phyloP scores from a whole-genome alignment of 2,797 vertebrate genomes.

The Phataginus tricuspis region DNA sequence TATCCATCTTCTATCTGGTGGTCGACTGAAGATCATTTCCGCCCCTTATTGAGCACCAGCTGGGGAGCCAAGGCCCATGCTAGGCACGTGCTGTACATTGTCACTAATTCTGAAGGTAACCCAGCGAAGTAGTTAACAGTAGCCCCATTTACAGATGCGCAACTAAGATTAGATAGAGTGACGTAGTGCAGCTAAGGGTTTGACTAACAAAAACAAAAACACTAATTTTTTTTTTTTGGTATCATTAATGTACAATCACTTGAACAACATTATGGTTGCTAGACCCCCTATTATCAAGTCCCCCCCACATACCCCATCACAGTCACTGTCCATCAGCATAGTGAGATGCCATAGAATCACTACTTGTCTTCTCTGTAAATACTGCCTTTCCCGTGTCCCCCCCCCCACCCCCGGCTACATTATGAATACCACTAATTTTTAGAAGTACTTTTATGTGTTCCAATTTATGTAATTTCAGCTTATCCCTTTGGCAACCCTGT shows the following conservation, averaged over 20 bases:
- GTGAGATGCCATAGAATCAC: too few species aligned
- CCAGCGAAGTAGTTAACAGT: background rate
- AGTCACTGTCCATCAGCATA: too few species aligned
- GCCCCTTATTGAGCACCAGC: background rate
- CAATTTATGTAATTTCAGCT: background rate
- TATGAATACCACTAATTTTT: background rate
- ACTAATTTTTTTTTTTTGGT: background rate
- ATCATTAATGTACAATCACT: too few species aligned
- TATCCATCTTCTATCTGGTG: background rate
- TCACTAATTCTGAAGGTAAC: background rate
- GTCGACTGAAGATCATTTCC: conserved; percentile 28
- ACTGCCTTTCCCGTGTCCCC: too few species aligned
- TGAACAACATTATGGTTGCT: too few species aligned
- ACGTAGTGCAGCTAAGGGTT: background rate
- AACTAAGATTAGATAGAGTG: background rate
- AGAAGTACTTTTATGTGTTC: background rate
- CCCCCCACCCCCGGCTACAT: too few species aligned
- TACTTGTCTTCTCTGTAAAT: too few species aligned
- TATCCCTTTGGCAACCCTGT: background rate
- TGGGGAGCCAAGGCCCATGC: background rate
- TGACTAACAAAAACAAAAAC: conserved; percentile 1
- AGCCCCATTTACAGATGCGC: background rate
- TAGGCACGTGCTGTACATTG: background rate
- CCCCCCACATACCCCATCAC: too few species aligned
- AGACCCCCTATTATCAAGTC: too few species aligned